A percentile compares a stretch with the other conserved stretches of the same genome.
Conservation (phyloP, 2,888 invertebrate genomes). For the Apodemia hepburni region DNA sequence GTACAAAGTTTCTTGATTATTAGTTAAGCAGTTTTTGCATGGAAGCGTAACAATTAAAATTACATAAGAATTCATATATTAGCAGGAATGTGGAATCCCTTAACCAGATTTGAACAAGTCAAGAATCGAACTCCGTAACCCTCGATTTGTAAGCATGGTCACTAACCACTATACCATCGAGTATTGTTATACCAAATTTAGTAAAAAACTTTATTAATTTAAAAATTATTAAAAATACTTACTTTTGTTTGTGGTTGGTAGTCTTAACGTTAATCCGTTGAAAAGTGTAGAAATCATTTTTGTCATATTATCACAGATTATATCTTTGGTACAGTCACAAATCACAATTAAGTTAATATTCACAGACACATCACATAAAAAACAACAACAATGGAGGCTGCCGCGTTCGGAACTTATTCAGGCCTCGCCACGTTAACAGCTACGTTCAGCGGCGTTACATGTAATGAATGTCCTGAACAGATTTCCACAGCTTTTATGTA, state of each 20-base stretch:
- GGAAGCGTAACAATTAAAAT: no score
- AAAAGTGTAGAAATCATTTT: slow-evolving; percentile 47
- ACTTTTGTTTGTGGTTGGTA: slow-evolving; percentile 45
- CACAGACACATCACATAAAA: slow-evolving; percentile 47
- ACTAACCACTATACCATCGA: no score
- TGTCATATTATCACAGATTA: slow-evolving; percentile 56
- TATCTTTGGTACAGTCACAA: slow-evolving; percentile 44
- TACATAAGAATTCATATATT: no score
- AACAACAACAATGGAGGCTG: slow-evolving; percentile 27
- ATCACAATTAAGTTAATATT: slow-evolving; percentile 33
- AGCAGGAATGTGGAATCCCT: no score
- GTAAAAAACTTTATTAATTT: no score
- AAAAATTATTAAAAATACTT: slow-evolving; percentile 35
- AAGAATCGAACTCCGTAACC: no score
- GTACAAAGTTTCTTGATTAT: no score
- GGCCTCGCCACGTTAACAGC: slow-evolving; percentile 52
- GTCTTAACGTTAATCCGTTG: slow-evolving; percentile 26
- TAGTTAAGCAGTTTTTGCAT: no score
- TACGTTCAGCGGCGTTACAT: slow-evolving; percentile 70
- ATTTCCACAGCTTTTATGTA: slow-evolving; percentile 75
- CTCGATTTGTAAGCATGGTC: no score
- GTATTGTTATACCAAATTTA: no score
- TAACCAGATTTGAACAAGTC: no score
- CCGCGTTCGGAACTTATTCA: slow-evolving; percentile 41
- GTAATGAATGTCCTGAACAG: slow-evolving; percentile 74